phyloP scores from a whole-genome alignment of 2,888 invertebrate genomes.

The Drosophila hamatofila region DNA sequence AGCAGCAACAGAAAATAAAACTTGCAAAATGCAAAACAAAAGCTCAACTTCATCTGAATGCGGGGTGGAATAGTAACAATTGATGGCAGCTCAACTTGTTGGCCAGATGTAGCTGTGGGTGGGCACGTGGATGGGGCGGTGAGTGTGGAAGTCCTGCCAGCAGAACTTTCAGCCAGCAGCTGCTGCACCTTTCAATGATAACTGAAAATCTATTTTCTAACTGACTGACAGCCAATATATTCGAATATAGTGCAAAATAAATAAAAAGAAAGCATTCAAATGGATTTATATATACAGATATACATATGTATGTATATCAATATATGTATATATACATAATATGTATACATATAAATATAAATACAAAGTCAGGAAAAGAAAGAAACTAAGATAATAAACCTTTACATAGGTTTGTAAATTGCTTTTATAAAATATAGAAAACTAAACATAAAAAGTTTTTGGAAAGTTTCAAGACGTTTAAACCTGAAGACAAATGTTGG shows the following conservation, averaged over 20 bases:
- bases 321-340: too few relatives aligned
- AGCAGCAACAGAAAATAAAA: conserved; percentile 45
- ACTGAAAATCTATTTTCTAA: conserved; percentile 78
- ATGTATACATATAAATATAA: too few relatives aligned
- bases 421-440: background rate
- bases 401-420: background rate
- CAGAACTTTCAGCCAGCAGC: conserved; percentile 59
- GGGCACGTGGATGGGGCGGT: background rate
- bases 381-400: background rate
- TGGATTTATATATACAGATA: background rate
- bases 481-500: too few relatives aligned
- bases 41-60: conserved; percentile 44
- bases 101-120: conserved; percentile 9
- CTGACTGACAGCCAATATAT: conserved; percentile 76
- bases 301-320: conserved; percentile 4
- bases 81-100: conserved; percentile 42
- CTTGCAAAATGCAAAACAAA: conserved; percentile 57
- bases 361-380: background rate
- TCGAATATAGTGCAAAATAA: conserved; percentile 38
- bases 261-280: conserved; percentile 3
- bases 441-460: too few relatives aligned
- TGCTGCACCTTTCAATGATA: conserved; percentile 64
- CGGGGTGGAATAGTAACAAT: conserved; percentile 29
- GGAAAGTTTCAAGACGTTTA: too few relatives aligned
- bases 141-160: background rate